A percentile compares a stretch with the other conserved stretches of the same genome.
Conservation (phyloP, 2,797 vertebrate species). For the Tinamus major region DNA sequence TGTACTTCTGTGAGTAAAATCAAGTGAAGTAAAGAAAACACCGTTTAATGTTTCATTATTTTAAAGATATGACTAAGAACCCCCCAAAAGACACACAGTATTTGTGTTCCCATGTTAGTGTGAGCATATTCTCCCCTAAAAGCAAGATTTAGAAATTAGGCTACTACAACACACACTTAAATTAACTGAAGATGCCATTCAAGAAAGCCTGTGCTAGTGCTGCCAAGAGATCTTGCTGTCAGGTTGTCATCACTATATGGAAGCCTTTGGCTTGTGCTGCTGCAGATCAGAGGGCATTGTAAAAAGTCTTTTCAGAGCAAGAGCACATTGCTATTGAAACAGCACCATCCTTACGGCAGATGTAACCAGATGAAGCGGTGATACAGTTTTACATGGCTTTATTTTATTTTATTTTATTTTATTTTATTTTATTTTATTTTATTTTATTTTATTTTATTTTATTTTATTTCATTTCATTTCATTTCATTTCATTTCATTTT, state of each 20-base stretch:
- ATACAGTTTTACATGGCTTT: neutral
- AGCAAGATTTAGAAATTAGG: neutral
- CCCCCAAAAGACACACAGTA: neutral
- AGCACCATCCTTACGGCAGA: neutral
- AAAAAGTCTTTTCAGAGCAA: neutral
- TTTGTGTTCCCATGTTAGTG: neutral
- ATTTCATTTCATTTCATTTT: too few relatives aligned
- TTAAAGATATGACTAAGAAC: neutral
- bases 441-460: neutral
- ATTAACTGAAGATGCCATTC: neutral
- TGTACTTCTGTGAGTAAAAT: neutral
- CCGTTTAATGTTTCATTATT: neutral
- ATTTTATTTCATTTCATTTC: too few relatives aligned
- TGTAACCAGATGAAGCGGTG: neutral
- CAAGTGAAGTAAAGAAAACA: constrained; percentile 6
- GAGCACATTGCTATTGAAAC: neutral
- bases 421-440: neutral
- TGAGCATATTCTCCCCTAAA: neutral
- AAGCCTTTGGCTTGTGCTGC: neutral
- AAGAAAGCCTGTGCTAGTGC: neutral
- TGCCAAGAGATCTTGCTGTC: neutral
- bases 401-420: neutral
- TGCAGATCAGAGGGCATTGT: neutral
- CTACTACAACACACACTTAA: neutral
- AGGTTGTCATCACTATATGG: neutral